Base-by-base conservation (phyloP, 2,113 vertebrate genomes). In the Myrmophylax atrothorax region DNA sequence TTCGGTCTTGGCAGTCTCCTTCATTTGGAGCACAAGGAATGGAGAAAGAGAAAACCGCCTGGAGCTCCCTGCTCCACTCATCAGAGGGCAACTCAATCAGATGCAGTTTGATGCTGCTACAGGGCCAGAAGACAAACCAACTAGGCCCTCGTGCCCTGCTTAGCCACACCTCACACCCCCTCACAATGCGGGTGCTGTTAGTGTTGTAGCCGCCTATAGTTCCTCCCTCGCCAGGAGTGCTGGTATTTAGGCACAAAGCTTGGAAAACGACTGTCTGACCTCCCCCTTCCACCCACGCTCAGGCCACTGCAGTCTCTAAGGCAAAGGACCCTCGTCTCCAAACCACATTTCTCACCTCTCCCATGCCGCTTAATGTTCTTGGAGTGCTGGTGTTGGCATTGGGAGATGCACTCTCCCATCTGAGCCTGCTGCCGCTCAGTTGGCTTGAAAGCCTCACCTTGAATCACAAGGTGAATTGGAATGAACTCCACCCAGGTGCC, bases 1-100 rank as follows among this genome's bases (percentile, higher is more conserved):
- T 96, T 94, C 90, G 90, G 76, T 94, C 90, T 84, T 1, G 3
- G 83, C 90, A 84, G 83, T 66, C 94, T 93, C 96, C 93, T 97
- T 97, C 55, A 79, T 44, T 8, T 66, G 90, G 93, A 96, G 92
- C 87, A 93, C 40, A 93, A 86, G 92, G 93, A 95, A 97, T 95
- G 92, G 93, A 96, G 76, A 92, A 82, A 92, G 69, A 91, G 62
- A 84, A 91, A 92, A 95, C 89, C 5, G 24, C 85, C 59, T n/a
- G 68, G 38, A 82, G 62, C 75, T 75, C 67, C n/a, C 92, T n/a
- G 47, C 89, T 94, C 93, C 89, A 63, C 62, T 89, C 14, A 8
- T 83, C 63, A 68, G 81, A 95, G 73, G 83, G 77, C 85, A 85
- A 72, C 74, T 87, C 95, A 91, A 93, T 88, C 81, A 50, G 74